Evolutionary conservation across 2,797 vertebrate genomes (phyloP), one percentile per base, ranked within the genome.

Genomic region (Sebastes alutus): DNA sequence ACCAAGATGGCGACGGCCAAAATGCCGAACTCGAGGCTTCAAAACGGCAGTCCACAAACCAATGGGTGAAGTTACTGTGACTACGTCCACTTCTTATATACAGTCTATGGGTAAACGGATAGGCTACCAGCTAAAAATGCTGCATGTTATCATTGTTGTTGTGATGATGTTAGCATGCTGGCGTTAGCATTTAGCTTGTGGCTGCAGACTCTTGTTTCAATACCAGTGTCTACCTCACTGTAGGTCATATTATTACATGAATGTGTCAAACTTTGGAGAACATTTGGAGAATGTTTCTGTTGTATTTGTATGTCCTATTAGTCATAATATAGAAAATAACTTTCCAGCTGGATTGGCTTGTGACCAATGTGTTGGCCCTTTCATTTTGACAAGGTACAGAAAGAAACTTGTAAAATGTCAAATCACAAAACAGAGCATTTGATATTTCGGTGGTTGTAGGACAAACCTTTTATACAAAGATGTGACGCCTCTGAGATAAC

Each of bases 401-500:
- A 63, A 72, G 10, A 25, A 66, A 58, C 32, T 23, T 25, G 42
- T 54, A 35, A 23, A 72, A 32, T 25, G 8, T 20, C 23, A 71
- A 59, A 67, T 79, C 25, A 33, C 30, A 71, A 54, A 74, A 56
- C 4, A 59, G 38, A 12, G 16, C 7, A 38, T 81, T 78, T 84
- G 59, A 75, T 60, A 32, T 59, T 49, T 70, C 33, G 9, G 11
- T 70, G 52, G 76, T 75, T 72, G 64, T 81, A 66, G 68, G 69
- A 80, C 49, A 42, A 72, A 76, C 58, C 60, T 67, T 75, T 79
- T 69, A 7, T 11, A 9, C 27, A 56, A 61, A 69, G 64, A 73
- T 61, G 4, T 49, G 55, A 81, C 75, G 46, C 72, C 71, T 86
- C 27, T 72, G 5, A 75, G 75, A 66, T 61, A 70, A 61, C 32